Evolutionary conservation across 2,888 invertebrate genomes (phyloP).

Genomic region (Scrobipalpa atriplicella): DNA sequence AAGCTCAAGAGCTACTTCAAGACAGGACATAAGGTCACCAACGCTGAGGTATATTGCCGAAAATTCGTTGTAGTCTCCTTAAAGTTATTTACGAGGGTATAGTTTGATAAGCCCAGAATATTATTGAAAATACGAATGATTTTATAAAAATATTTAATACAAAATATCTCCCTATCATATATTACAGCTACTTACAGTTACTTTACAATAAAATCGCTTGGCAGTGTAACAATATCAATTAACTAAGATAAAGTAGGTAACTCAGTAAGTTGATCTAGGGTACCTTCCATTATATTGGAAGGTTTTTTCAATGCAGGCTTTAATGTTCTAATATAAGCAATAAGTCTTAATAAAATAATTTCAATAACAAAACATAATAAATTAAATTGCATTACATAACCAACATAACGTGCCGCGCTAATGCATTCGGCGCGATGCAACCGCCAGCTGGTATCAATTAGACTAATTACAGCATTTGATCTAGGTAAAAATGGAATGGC

Average conservation of each 20-base stretch:
- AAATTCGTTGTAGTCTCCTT: not conserved
- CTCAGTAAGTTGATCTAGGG: slow-evolving; percentile 47
- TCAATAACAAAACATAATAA: slow-evolving; percentile 56
- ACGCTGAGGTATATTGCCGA: slow-evolving; percentile 61
- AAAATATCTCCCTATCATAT: slow-evolving; percentile 56
- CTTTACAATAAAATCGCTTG: slow-evolving; percentile 61
- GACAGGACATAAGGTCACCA: slow-evolving; percentile 80
- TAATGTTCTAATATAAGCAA: slow-evolving; percentile 29
- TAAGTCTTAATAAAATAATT: slow-evolving; percentile 39
- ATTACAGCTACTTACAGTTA: slow-evolving; percentile 60
- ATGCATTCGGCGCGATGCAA: not conserved
- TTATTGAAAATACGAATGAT: not conserved
- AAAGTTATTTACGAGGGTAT: not conserved
- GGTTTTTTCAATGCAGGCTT: slow-evolving; percentile 21
- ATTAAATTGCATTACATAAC: slow-evolving; percentile 40
- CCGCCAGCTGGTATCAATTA: slow-evolving; percentile 21
- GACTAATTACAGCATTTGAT: slow-evolving; percentile 21
- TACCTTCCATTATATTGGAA: slow-evolving; percentile 36
- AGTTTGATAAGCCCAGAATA: not conserved
- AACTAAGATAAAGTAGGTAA: slow-evolving; percentile 62
- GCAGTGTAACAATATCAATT: slow-evolving; percentile 58
- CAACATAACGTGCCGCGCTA: slow-evolving; percentile 8
- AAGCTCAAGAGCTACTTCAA: slow-evolving; percentile 89
- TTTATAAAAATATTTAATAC: slow-evolving; percentile 47
- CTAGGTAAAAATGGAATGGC: slow-evolving; percentile 34